Conservation (phyloP, 2,113 vertebrate species). For the Gymnocephalus cernua region DNA sequence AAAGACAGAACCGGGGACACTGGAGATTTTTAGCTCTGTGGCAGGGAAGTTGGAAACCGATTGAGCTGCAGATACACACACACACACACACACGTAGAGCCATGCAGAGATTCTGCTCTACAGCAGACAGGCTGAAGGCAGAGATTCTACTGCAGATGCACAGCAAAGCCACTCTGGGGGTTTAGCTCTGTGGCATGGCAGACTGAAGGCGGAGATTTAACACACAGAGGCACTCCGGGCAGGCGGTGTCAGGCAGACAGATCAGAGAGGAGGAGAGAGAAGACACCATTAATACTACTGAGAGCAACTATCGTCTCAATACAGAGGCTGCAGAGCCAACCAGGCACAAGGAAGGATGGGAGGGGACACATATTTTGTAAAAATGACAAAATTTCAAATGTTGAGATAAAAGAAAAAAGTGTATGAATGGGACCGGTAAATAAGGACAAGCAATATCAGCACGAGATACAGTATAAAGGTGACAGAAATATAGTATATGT, state of each 20-base stretch:
- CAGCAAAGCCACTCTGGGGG: constrained; percentile 68
- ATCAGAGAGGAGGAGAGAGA: constrained; percentile 58
- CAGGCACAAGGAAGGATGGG: constrained; percentile 10
- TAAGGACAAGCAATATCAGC: neutral
- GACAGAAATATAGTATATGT: neutral
- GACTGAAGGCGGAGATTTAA: constrained; percentile 67
- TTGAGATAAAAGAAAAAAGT: neutral
- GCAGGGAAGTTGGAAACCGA: constrained; percentile 31
- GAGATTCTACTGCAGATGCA: constrained; percentile 58
- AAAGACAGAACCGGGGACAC: constrained; percentile 30
- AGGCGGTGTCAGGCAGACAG: constrained; percentile 63
- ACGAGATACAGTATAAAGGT: neutral
- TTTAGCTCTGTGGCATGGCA: constrained; percentile 62
- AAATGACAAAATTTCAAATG: neutral
- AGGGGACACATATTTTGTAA: neutral
- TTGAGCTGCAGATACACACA: constrained; percentile 39
- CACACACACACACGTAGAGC: constrained; percentile 13
- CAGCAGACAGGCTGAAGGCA: constrained; percentile 58
- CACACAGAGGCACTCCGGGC: constrained; percentile 60
- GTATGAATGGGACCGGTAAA: neutral
- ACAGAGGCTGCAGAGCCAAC: constrained; percentile 33
- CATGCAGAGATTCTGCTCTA: constrained; percentile 47
- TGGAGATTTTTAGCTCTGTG: constrained; percentile 21
- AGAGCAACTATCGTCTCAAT: constrained; percentile 39
- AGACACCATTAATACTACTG: constrained; percentile 63